Evolutionary conservation across 2,113 vertebrate genomes (phyloP), one percentile per base, ranked within the genome.

Genomic region (Sinocyclocheilus anophthalmus): DNA sequence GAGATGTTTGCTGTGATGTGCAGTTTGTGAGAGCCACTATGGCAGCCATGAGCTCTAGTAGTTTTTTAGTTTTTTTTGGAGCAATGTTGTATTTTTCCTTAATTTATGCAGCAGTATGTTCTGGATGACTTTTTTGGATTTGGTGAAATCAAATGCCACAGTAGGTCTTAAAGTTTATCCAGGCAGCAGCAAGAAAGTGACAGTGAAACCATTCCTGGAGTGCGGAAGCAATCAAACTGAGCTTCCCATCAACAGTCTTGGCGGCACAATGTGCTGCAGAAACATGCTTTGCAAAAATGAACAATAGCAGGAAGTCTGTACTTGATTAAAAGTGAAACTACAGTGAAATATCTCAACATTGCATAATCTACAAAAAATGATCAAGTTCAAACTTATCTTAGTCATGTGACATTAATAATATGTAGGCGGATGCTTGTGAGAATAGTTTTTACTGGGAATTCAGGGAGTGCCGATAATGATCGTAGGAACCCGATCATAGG

Each of bases 131-230:
- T 69, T 88, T 72, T 39, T 11, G 33, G 77, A 24, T 42, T 76
- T 20, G 42, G 24, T 87, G 69, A 85, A 87, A 3, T 33, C 30
- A 33, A 33, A 86, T 89, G 88, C 89, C 89, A 87, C 50, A 85
- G 85, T 33, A 30, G 42, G 48, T 55, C 79, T 42, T 14, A 16
- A 55, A 50, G 45, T 24, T 33, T 30, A 14, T 53, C 1, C 50
- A 14, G 50, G 50, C 50, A 50, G 48, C 14, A 50, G 48, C 48
- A 53, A 14, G 50, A 91, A 93, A 90, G 90, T 91, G 89, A 92
- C 91, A 91, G 91, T 85, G 87, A 89, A 76, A 89, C 0, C 88
- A 89, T 93, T 92, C 92, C 90, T 90, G 88, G 88, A 90, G 83
- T 86, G 88, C 81, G 91, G 92, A 94, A 94, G 89, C 73, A 82